Conservation (phyloP, 2,797 vertebrate genomes). For the Chrysocyon brachyurus region DNA sequence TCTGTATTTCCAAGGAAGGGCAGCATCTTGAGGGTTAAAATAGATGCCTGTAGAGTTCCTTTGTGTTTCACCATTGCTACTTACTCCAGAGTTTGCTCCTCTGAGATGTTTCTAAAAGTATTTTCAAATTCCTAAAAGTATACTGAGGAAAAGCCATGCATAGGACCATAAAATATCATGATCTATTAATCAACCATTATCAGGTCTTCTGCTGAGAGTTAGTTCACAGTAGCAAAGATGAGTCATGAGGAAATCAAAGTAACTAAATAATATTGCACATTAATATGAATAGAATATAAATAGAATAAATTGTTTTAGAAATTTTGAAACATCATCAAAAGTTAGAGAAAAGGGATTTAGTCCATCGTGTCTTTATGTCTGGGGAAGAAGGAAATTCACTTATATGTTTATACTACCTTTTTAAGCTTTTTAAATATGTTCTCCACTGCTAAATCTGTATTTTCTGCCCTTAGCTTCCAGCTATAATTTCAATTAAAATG, state of each 20-base stretch:
- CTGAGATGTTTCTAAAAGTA: not conserved
- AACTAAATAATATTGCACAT: not conserved
- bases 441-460: not conserved
- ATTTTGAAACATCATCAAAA: not conserved
- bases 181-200: not conserved
- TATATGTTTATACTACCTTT: not conserved
- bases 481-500: not conserved
- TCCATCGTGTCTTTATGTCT: not conserved
- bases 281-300: not conserved
- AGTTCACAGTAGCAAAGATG: not conserved
- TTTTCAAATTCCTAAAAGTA: not conserved
- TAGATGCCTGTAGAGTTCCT: not conserved
- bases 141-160: not conserved
- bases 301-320: not conserved
- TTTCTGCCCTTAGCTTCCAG: not conserved
- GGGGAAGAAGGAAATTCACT: not conserved
- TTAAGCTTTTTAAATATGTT: not conserved
- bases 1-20: not conserved
- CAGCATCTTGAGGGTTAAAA: not conserved
- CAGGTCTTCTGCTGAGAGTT: not conserved
- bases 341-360: not conserved
- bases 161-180: not conserved
- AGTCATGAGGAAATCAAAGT: conserved; percentile 1
- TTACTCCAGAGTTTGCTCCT: not conserved
- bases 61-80: not conserved